Conservation (phyloP, 2,113 vertebrate species). For the Xenopus borealis region DNA sequence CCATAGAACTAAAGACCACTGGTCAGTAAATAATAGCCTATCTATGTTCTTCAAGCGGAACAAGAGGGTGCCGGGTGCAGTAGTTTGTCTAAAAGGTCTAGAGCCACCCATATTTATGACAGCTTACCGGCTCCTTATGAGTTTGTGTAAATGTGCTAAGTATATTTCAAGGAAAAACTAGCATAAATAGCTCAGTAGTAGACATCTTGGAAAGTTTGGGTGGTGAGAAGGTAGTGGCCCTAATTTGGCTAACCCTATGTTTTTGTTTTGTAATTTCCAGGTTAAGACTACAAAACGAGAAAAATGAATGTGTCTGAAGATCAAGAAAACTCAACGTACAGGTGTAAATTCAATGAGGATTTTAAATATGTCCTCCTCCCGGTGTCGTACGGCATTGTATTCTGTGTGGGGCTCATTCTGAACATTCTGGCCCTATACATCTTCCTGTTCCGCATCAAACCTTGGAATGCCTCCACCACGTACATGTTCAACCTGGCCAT, state of each 20-base stretch:
- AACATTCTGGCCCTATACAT: slow-evolving; percentile 77
- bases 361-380: slow-evolving; percentile 94
- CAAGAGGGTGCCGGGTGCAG: too few species aligned
- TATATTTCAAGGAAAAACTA: too few species aligned
- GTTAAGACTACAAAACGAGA: background rate
- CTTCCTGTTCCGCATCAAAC: slow-evolving; percentile 85
- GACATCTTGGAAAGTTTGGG: too few species aligned
- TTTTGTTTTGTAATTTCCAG: slow-evolving; percentile 4
- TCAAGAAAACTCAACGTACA: slow-evolving; percentile 54
- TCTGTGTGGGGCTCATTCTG: slow-evolving; percentile 79
- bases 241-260: background rate
- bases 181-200: too few species aligned
- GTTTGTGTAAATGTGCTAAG: too few species aligned
- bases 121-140: too few species aligned
- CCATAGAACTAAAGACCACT: too few species aligned
- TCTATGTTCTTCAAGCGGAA: too few species aligned
- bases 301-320: slow-evolving; percentile 47
- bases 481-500: slow-evolving; percentile 95
- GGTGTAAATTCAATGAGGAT: slow-evolving; percentile 79
- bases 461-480: slow-evolving; percentile 87
- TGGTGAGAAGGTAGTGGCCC: too few species aligned
- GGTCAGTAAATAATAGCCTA: too few species aligned
- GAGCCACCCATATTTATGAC: too few species aligned
- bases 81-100: too few species aligned
- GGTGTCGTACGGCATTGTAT: slow-evolving; percentile 82